A percentile compares a stretch with the other conserved stretches of the same genome.
phyloP scores from a whole-genome alignment of 2,113 vertebrate genomes.

The Phycodurus eques region DNA sequence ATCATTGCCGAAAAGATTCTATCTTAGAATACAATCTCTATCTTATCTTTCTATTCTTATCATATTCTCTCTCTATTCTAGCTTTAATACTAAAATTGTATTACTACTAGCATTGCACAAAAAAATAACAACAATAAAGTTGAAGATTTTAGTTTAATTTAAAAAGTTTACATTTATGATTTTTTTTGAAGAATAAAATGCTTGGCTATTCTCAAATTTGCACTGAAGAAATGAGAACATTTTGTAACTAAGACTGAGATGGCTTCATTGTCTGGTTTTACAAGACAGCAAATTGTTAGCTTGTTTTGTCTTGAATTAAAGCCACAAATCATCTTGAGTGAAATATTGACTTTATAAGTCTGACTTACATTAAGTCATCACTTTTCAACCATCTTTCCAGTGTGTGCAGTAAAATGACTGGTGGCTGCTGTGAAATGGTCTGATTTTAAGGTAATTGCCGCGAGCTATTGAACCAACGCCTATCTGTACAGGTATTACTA shows the following conservation, averaged over 20 bases:
- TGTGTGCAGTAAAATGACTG: not conserved
- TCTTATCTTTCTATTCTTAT: too few relatives aligned
- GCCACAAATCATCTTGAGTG: not conserved
- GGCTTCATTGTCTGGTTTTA: not conserved
- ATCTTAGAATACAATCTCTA: too few relatives aligned
- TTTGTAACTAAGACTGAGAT: not conserved
- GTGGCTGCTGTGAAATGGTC: not conserved
- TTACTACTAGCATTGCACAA: too few relatives aligned
- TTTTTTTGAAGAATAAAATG: not conserved
- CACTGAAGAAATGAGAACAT: not conserved
- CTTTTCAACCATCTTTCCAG: not conserved
- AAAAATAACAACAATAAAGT: too few relatives aligned
- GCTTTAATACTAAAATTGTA: too few relatives aligned
- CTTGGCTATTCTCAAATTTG: not conserved
- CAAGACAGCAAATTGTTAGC: not conserved
- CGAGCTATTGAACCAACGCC: constrained; percentile 10
- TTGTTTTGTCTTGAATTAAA: not conserved
- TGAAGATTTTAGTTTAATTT: too few relatives aligned
- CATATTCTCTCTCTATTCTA: too few relatives aligned
- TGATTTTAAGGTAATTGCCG: constrained; percentile 10
- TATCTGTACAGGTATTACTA: constrained; percentile 5
- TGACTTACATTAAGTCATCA: not conserved
- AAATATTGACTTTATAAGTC: not conserved
- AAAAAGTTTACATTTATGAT: too few relatives aligned
- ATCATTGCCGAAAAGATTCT: too few relatives aligned